phyloP scores from a whole-genome alignment of 2,113 vertebrate genomes.

The Cavia aperea region DNA sequence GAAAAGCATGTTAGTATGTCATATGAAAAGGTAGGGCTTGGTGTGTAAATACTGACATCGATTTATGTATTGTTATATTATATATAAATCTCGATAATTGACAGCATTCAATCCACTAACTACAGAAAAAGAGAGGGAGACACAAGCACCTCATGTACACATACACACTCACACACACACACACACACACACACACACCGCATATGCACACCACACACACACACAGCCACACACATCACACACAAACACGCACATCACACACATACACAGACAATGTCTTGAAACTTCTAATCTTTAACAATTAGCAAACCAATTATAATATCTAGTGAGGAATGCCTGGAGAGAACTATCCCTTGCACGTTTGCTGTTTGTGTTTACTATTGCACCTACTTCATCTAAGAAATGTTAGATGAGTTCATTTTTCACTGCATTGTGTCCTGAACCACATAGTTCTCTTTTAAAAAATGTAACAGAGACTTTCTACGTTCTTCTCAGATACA shows the following conservation, averaged over 20 bases:
- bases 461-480: background rate
- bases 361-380: background rate
- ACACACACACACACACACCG: no score
- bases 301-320: background rate
- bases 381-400: background rate
- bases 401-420: background rate
- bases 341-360: no score
- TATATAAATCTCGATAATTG: background rate
- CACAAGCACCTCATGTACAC: no score
- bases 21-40: background rate
- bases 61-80: background rate
- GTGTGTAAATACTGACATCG: background rate
- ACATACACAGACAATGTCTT: background rate
- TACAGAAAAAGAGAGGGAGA: background rate
- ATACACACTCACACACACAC: no score
- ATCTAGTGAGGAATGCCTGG: background rate
- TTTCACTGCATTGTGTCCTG: background rate
- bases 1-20: background rate
- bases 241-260: background rate
- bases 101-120: background rate
- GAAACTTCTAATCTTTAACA: background rate
- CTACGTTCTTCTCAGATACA: background rate
- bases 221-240: no score
- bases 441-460: background rate
- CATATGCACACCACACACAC: no score